phyloP scores from a whole-genome alignment of 2,888 invertebrate species.

The Spodoptera picta region DNA sequence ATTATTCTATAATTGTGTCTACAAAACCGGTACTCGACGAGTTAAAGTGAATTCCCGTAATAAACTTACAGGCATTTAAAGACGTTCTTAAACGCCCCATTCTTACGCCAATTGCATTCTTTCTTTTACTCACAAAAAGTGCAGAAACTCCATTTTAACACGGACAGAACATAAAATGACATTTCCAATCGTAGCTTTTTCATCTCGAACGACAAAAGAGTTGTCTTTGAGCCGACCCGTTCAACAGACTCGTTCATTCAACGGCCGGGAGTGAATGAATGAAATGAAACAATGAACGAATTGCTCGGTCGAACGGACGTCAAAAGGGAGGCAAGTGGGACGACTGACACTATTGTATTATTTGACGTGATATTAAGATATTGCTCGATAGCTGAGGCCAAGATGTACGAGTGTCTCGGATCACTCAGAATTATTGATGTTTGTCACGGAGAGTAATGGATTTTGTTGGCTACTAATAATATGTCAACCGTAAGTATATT shows the following conservation, averaged over 20 bases:
- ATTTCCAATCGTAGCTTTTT: slow-evolving; percentile 68
- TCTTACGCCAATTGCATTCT: slow-evolving; percentile 51
- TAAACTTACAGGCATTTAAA: slow-evolving; percentile 30
- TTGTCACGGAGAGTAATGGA: slow-evolving; percentile 26
- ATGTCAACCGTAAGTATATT: slow-evolving; percentile 21
- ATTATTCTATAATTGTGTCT: too few species aligned
- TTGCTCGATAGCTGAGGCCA: slow-evolving; percentile 24
- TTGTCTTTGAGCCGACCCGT: slow-evolving; percentile 69
- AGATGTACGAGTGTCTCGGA: slow-evolving; percentile 12
- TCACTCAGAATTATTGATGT: slow-evolving; percentile 25
- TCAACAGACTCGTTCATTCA: slow-evolving; percentile 68
- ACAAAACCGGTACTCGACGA: too few species aligned
- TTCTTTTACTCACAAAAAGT: slow-evolving; percentile 45
- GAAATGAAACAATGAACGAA: slow-evolving; percentile 71
- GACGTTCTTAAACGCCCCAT: slow-evolving; percentile 37
- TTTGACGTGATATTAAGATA: slow-evolving; percentile 55
- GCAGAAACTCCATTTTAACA: slow-evolving; percentile 54
- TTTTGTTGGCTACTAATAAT: slow-evolving; percentile 22
- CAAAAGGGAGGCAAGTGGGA: slow-evolving; percentile 60
- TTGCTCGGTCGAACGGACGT: slow-evolving; percentile 59
- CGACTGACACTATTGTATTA: slow-evolving; percentile 55
- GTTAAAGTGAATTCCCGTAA: slow-evolving; percentile 18
- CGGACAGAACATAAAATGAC: slow-evolving; percentile 58
- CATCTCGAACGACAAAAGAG: slow-evolving; percentile 69
- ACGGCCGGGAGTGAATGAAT: slow-evolving; percentile 60